These are phyloP conservation scores for Amblyopsis hoosieri DNA, from an alignment of 2,797 vertebrate species.

Conservation along the genomic window DNA sequence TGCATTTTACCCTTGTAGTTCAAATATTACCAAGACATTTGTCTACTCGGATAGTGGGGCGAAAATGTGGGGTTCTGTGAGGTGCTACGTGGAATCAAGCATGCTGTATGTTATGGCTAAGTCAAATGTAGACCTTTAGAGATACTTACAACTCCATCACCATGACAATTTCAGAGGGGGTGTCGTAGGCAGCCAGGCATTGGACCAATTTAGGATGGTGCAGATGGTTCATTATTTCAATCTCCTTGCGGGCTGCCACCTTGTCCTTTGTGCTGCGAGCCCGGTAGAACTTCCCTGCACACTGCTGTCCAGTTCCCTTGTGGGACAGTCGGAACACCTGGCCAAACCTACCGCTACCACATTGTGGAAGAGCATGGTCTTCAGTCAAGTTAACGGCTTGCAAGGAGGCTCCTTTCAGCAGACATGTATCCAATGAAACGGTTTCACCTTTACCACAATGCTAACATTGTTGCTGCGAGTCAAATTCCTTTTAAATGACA, in stretches of 20 bases:
- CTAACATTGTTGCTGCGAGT: too few species aligned
- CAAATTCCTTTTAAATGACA: too few species aligned
- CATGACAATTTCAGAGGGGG: constrained; percentile 76
- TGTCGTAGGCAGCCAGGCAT: constrained; percentile 83
- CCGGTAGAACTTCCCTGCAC: constrained; percentile 86
- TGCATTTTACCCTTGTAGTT: too few species aligned
- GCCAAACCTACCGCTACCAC: constrained; percentile 83
- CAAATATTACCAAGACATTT: too few species aligned
- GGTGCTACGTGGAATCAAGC: too few species aligned
- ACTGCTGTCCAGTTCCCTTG: constrained; percentile 74
- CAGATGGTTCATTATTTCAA: constrained; percentile 85
- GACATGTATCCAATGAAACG: too few species aligned
- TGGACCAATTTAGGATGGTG: constrained; percentile 85
- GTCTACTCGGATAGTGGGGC: too few species aligned
- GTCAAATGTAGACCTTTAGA: background rate
- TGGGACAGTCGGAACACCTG: constrained; percentile 82
- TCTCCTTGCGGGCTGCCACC: constrained; percentile 73
- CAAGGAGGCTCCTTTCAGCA: too few species aligned
- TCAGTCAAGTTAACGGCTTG: too few species aligned
- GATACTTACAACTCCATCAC: constrained; percentile 86
- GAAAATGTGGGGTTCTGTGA: too few species aligned
- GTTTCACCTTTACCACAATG: too few species aligned
- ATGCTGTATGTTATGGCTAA: background rate
- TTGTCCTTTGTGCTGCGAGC: constrained; percentile 71
- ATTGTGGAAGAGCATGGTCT: background rate